Evolutionary conservation across 2,113 vertebrate species (phyloP), one percentile per base, ranked within the genome.

Genomic region (Pogona vitticeps): DNA sequence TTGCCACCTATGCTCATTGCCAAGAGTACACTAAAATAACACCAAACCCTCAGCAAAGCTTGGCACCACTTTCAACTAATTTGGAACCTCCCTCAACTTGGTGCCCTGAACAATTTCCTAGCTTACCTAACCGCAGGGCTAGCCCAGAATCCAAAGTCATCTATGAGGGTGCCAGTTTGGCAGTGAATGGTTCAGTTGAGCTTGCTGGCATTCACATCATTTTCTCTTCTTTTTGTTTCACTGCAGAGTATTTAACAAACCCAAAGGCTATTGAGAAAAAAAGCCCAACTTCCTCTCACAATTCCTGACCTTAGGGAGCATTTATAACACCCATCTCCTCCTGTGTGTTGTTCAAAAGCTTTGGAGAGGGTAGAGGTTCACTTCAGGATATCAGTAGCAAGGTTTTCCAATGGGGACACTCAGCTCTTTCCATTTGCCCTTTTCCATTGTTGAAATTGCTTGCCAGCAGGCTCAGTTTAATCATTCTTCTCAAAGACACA

Each of bases 381-480:
- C 75, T 78, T 78, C 40, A 67, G 61, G 73, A 40, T 40, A 38
- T 46, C 38, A 20, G 38, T 38, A n/a, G 23, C 13, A 7, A 81
- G 26, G 52, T 6, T 40, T 63, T 77, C 75, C 72, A 84, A 38
- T 59, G 52, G 80, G 42, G 70, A 40, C 0, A 20, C 59, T 6
- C 13, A 1, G 6, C 40, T 33, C 70, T 84, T 84, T 84, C 38
- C 33, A 67, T 46, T 72, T 76, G 72, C 38, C 59, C 72, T 31
- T 83, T 46, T 68, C 61, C 17, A 42, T 42, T 68, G 42, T 77
- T 77, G 46, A 67, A 46, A 77, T 77, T 61, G 42, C 13, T 68
- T 85, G 63, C 75, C 76, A 77, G 75, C 58, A 68, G 42, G 72
- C 65, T 78, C 61, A 56, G 40, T 67, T 75, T 73, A 78, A 85